A percentile compares a stretch with the other conserved stretches of the same genome.
phyloP scores from a whole-genome alignment of 1,140 invertebrate species.

The Danaus melanippus region DNA sequence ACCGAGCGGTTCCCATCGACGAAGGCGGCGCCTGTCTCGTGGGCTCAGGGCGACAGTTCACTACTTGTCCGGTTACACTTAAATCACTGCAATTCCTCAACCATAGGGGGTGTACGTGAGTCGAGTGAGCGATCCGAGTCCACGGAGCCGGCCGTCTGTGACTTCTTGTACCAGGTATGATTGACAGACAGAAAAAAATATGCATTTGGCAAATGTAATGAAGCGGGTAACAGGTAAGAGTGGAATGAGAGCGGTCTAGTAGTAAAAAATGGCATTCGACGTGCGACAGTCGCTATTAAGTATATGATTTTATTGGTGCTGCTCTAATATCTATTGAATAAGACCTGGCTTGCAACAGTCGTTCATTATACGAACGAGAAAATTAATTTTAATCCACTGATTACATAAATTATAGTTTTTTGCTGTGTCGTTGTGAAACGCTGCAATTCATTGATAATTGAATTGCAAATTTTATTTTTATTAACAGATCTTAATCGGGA shows the following conservation, averaged over 20 bases:
- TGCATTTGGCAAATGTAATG: slow-evolving; percentile 18
- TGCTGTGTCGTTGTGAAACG: not conserved
- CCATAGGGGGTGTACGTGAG: slow-evolving; percentile 5
- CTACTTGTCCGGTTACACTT: slow-evolving; percentile 6
- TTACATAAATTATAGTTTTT: slow-evolving; percentile 14
- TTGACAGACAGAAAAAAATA: slow-evolving; percentile 36
- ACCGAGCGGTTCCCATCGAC: slow-evolving; percentile 8
- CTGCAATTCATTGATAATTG: slow-evolving; percentile 3
- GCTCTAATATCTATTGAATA: slow-evolving; percentile 1
- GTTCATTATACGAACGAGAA: slow-evolving; percentile 2
- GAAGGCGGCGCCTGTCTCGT: not conserved
- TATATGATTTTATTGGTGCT: slow-evolving; percentile 18
- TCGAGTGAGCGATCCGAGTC: not conserved
- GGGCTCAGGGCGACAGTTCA: no score
- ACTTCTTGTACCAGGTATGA: slow-evolving; percentile 26
- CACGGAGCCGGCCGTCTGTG: slow-evolving; percentile 9
- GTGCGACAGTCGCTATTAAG: slow-evolving; percentile 8
- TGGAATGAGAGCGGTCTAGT: slow-evolving; percentile 28
- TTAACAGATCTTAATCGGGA: no score
- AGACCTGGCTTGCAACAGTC: slow-evolving; percentile 1
- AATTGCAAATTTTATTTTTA: not conserved
- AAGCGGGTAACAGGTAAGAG: slow-evolving; percentile 19
- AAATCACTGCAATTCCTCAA: slow-evolving; percentile 10
- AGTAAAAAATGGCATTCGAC: slow-evolving; percentile 22
- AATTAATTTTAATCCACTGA: slow-evolving; percentile 5